These are phyloP conservation scores for Archivesica marissinica DNA, from an alignment of 1,140 invertebrate genomes.

Conservation along the genomic window DNA sequence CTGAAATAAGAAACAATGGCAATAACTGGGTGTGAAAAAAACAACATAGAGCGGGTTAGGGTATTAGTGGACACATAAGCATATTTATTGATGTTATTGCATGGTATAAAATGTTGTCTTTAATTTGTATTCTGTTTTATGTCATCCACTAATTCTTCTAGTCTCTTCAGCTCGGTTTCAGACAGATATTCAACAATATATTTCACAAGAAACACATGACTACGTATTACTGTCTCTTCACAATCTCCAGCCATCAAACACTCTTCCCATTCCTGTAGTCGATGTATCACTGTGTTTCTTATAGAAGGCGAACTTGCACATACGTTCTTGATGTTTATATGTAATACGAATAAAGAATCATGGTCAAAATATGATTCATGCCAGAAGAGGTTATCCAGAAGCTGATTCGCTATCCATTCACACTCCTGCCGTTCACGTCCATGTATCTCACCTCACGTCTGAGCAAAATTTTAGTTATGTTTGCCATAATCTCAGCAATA, in stretches of 20 bases:
- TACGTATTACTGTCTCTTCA: neutral
- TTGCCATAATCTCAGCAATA: too few relatives aligned
- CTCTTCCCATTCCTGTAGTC: neutral
- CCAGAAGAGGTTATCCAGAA: neutral
- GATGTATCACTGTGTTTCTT: neutral
- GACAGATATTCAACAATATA: neutral
- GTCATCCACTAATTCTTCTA: neutral
- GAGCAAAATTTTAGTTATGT: neutral
- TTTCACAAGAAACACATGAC: constrained; percentile 1
- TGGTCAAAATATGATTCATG: constrained; percentile 11
- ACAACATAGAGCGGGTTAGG: too few relatives aligned
- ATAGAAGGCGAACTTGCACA: neutral
- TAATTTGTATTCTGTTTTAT: constrained; percentile 16
- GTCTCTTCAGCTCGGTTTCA: neutral
- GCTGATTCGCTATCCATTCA: neutral
- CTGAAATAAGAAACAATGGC: too few relatives aligned
- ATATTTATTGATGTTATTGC: neutral
- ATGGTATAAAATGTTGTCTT: neutral
- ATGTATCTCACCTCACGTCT: constrained; percentile 1
- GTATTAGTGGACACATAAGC: too few relatives aligned
- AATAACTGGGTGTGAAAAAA: too few relatives aligned
- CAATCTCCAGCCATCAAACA: neutral
- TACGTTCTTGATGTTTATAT: neutral
- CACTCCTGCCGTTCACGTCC: neutral
- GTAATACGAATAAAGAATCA: neutral